Base-by-base conservation (phyloP, 2,797 vertebrate species). In the Rhincodon typus region DNA sequence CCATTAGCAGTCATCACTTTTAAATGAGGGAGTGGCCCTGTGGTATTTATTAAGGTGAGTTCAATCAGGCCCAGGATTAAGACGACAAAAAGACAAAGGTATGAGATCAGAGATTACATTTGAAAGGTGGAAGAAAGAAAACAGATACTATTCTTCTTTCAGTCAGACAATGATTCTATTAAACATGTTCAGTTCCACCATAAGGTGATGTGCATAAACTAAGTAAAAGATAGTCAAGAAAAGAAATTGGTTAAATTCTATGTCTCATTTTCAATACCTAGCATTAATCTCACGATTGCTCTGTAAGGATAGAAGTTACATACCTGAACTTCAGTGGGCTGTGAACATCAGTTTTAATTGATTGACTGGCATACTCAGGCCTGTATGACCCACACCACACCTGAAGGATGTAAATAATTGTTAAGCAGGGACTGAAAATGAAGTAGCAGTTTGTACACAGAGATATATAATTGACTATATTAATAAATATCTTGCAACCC, bases 311-410 rank as follows among this genome's bases (percentile, higher is more conserved):
- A 96, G 46, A 34, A 62, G 27, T 88, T 67, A 95, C 97, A 96
- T 97, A 98, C 99, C 99, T 99, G 98, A 98, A 99, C 96, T 99
- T 98, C 96, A 99, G 97, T 90, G 99, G 99, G 96, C 99, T 99
- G 98, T 99, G 99, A 27, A 98, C 98, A 3, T 99, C 99, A 0
- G 99, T 99, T 97, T 99, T 99, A 96, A 99, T 99, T 72, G 98
- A 98, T 97, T 99, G 99, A 96, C 98, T 97, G 96, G 99, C 99
- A 2, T 98, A 99, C 96, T 99, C 99, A 1, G 99, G 99, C 95
- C 99, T 98, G 97, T 99, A 99, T 96, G 98, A 98, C 5, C 99
- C 99, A 77, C 99, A 99, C 99, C 99, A 99, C 50, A 99, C 99
- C 99, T 99, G 94, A 8, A 91, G 57, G 67, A 95, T 82, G 67